Percentiles rank a stretch among this genome's conserved stretches.
Evolutionary conservation across 2,888 invertebrate species (phyloP).

Genomic region (Willowsia nigromaculata): DNA sequence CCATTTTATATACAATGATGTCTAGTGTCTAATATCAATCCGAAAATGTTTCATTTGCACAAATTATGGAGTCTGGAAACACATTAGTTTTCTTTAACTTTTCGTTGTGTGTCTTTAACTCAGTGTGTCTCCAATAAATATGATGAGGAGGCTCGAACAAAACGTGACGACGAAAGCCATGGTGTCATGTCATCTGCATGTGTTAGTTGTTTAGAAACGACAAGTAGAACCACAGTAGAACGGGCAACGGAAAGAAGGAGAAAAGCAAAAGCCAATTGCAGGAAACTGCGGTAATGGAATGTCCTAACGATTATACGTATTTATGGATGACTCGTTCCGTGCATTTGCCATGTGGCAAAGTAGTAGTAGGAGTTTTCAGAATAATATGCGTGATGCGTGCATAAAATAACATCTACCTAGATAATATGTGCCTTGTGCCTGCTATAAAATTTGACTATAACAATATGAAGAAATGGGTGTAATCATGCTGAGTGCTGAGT

Average conservation of each 20-base stretch:
- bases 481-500: too few relatives aligned
- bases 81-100: constrained; percentile 47
- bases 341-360: not conserved
- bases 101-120: not conserved
- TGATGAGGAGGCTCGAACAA: constrained; percentile 19
- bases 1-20: too few relatives aligned
- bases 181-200: constrained; percentile 11
- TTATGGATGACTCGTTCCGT: constrained; percentile 59
- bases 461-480: too few relatives aligned
- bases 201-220: not conserved
- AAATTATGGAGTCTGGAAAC: not conserved
- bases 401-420: too few relatives aligned
- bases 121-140: constrained; percentile 29
- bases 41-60: not conserved
- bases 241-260: constrained; percentile 9
- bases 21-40: too few relatives aligned
- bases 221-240: constrained; percentile 35
- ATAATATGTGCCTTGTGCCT: too few relatives aligned
- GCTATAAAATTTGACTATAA: too few relatives aligned
- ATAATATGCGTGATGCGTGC: too few relatives aligned
- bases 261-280: constrained; percentile 68
- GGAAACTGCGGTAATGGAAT: constrained; percentile 66
- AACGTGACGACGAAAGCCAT: not conserved
- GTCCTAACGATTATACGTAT: constrained; percentile 61
- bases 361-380: too few relatives aligned